These are phyloP conservation scores for Pilophorus perplexus DNA, from an alignment of 2,888 invertebrate species.

Conservation along the genomic window DNA sequence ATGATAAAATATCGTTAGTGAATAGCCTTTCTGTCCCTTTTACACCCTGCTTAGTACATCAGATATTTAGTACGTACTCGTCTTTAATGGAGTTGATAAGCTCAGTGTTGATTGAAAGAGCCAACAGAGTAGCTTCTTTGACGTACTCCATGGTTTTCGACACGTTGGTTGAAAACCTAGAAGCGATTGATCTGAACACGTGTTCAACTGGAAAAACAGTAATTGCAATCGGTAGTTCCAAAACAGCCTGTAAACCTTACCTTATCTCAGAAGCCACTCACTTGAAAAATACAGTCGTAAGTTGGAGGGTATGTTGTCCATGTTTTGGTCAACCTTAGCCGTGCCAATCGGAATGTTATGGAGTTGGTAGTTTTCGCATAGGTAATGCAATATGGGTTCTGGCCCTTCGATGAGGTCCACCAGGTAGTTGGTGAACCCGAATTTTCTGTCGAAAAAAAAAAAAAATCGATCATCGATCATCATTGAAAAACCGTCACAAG, in stretches of 20 bases:
- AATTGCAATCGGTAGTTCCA: not conserved
- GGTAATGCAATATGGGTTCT: conserved; percentile 64
- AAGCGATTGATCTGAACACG: conserved; percentile 31
- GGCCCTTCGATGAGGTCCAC: conserved; percentile 68
- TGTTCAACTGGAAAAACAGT: conserved; percentile 27
- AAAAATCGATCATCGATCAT: too few relatives aligned
- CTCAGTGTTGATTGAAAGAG: conserved; percentile 38
- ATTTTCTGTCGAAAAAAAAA: conserved; percentile 50
- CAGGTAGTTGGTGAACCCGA: conserved; percentile 69
- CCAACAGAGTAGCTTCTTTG: conserved; percentile 35
- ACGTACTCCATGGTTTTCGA: conserved; percentile 39
- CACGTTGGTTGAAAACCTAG: conserved; percentile 43
- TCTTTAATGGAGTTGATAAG: conserved; percentile 33
- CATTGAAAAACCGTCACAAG: too few relatives aligned
- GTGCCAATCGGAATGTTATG: conserved; percentile 70
- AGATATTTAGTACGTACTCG: too few relatives aligned
- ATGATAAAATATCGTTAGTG: not conserved
- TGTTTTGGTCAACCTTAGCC: conserved; percentile 52
- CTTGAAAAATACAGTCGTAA: conserved; percentile 44
- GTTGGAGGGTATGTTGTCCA: conserved; percentile 54
- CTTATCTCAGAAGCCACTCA: conserved; percentile 12
- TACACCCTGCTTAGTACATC: too few relatives aligned
- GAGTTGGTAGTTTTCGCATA: conserved; percentile 64
- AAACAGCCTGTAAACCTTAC: not conserved
- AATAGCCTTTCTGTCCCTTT: not conserved